A percentile compares a stretch with the other conserved stretches of the same genome.
Conservation (phyloP, 2,888 invertebrate genomes). For the Andrena minutula region DNA sequence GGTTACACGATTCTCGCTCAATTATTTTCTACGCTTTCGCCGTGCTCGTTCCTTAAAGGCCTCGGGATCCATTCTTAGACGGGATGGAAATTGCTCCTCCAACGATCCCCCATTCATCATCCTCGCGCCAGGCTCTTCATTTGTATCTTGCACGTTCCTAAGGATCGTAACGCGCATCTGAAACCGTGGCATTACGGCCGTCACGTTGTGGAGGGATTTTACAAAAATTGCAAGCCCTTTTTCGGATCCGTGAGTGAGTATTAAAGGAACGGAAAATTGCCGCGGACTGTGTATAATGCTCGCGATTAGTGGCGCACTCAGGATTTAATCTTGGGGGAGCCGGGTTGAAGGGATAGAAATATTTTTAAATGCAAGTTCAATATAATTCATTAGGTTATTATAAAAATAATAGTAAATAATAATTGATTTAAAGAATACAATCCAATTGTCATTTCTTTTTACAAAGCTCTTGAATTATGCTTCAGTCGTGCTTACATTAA, state of each 20-base stretch:
- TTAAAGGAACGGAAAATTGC: no score
- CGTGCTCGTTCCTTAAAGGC: constrained; percentile 11
- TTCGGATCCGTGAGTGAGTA: neutral
- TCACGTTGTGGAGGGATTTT: neutral
- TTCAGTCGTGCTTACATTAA: no score
- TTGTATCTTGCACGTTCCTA: constrained; percentile 26
- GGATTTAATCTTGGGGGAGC: no score
- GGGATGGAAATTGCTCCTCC: constrained; percentile 53
- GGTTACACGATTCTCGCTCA: constrained; percentile 55
- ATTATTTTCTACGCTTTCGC: constrained; percentile 57
- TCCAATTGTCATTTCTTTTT: no score
- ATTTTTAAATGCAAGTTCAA: no score
- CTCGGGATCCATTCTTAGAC: constrained; percentile 34
- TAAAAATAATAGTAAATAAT: no score
- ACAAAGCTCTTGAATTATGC: no score
- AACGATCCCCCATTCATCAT: constrained; percentile 58
- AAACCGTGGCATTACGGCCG: constrained; percentile 3
- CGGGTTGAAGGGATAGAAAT: no score
- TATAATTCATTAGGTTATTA: no score
- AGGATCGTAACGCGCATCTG: constrained; percentile 2
- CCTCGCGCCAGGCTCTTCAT: constrained; percentile 38
- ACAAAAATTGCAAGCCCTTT: neutral
- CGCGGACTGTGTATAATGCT: no score
- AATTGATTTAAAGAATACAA: no score
- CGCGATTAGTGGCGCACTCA: no score